Conservation (phyloP, 2,797 vertebrate genomes). For the Spheniscus humboldti region DNA sequence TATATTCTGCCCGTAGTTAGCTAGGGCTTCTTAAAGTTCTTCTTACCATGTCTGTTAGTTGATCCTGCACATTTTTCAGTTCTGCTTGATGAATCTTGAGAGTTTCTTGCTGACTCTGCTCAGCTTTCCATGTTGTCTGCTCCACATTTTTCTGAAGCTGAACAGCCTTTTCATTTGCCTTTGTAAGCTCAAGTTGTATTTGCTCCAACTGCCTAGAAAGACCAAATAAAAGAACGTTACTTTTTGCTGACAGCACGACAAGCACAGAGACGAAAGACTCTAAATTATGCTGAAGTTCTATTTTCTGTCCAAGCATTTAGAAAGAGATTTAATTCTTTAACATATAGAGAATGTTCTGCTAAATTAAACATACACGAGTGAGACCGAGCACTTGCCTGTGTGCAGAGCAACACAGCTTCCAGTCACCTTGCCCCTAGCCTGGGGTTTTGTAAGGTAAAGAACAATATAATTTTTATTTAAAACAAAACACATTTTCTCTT, state of each 20-base stretch:
- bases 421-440: background rate
- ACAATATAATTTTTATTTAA: background rate
- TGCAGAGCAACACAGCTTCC: background rate
- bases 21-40: background rate
- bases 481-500: background rate
- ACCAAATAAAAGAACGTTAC: conserved; percentile 19
- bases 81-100: conserved; percentile 76
- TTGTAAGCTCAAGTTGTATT: conserved; percentile 82
- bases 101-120: conserved; percentile 77
- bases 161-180: conserved; percentile 81
- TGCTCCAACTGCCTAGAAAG: conserved; percentile 84
- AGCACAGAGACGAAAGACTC: background rate
- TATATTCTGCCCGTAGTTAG: background rate
- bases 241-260: conserved; percentile 1
- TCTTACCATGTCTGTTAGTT: conserved; percentile 82
- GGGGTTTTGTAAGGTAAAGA: background rate
- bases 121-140: conserved; percentile 76
- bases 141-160: conserved; percentile 77
- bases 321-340: background rate
- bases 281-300: background rate
- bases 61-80: conserved; percentile 76
- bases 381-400: background rate
- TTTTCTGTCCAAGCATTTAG: background rate
- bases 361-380: background rate
- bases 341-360: background rate